Conservation (phyloP, 1,140 invertebrate genomes). For the Hesperophylax magnus region DNA sequence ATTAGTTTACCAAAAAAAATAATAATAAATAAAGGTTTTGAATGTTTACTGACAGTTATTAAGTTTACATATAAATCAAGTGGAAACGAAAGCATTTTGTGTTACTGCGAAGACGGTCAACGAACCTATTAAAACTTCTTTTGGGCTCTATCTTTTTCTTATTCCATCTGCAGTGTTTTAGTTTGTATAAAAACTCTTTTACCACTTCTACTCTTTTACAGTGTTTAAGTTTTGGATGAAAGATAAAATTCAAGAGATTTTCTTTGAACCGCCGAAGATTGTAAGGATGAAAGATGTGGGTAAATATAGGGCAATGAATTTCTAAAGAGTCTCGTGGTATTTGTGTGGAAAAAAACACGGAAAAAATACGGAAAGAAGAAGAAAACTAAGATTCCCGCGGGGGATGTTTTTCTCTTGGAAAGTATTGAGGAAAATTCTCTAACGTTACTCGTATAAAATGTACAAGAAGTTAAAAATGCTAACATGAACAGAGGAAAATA, state of each 20-base stretch:
- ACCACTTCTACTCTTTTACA: not conserved
- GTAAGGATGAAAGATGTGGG: slow-evolving; percentile 44
- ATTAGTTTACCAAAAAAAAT: no score
- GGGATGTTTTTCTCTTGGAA: slow-evolving; percentile 22
- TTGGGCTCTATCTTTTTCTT: no score
- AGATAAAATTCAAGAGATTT: slow-evolving; percentile 39
- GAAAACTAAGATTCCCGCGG: slow-evolving; percentile 46
- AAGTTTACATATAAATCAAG: no score
- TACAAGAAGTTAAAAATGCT: slow-evolving; percentile 1
- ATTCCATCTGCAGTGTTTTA: not conserved
- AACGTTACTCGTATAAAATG: slow-evolving; percentile 4
- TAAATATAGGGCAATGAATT: slow-evolving; percentile 53
- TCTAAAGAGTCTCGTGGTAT: slow-evolving; percentile 35
- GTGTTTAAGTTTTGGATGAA: slow-evolving; percentile 25
- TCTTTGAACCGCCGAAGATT: slow-evolving; percentile 33
- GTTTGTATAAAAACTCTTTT: no score
- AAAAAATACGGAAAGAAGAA: slow-evolving; percentile 33
- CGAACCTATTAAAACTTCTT: no score
- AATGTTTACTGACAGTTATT: no score
- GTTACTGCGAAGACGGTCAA: no score
- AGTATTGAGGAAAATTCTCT: not conserved
- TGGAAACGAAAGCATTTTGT: no score
- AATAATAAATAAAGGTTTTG: no score
- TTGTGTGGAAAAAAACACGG: not conserved
- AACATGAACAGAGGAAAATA: not conserved